Evolutionary conservation across 2,888 invertebrate genomes (phyloP), one percentile per base, ranked within the genome.

Genomic region (Tinea semifulvella): DNA sequence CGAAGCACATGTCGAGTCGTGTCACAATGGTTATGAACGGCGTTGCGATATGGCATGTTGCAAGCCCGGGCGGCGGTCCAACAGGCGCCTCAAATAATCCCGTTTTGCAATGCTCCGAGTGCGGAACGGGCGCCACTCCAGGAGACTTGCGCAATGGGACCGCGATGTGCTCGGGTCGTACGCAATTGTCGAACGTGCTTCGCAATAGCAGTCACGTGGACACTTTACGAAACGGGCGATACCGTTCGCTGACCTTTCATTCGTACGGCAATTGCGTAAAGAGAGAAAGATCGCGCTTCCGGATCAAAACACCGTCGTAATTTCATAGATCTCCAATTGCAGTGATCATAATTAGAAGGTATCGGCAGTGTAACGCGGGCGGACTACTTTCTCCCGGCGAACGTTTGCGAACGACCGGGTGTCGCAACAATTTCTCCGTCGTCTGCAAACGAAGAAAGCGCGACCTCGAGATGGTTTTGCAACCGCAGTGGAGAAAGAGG

Each of bases 381-480:
- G 77, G 72, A 71, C 71, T 77, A 77, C 80, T 80, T 80, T 80
- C 80, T 80, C 79, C 72, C 76, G 69, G 72, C 70, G 77, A 68
- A 79, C 76, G 69, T 68, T 49, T 64, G 61, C 63, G 62, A 58
- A 27, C 27, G 14, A 5, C 35, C 19, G n/a, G 63, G 70, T 80
- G 80, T 71, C 76, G 80, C 79, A 81, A 81, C 69, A 79, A 80
- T 80, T 81, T 80, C 81, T 79, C 79, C 73, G 38, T 28, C 47
- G 40, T 14, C 42, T 60, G 79, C 77, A 68, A 70, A 69, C 73
- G 79, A 80, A 80, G 80, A 81, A 80, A 80, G 81, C 79, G 80
- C 80, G 77, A 80, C 77, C 81, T 72, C 75, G 58, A 65, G 65
- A 63, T 53, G 63, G 72, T 80, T 81, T 82, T 77, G 81, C 81